A percentile compares a stretch with the other conserved stretches of the same genome.
Evolutionary conservation across 1,140 invertebrate genomes (phyloP).

Genomic region (Musca domestica): DNA sequence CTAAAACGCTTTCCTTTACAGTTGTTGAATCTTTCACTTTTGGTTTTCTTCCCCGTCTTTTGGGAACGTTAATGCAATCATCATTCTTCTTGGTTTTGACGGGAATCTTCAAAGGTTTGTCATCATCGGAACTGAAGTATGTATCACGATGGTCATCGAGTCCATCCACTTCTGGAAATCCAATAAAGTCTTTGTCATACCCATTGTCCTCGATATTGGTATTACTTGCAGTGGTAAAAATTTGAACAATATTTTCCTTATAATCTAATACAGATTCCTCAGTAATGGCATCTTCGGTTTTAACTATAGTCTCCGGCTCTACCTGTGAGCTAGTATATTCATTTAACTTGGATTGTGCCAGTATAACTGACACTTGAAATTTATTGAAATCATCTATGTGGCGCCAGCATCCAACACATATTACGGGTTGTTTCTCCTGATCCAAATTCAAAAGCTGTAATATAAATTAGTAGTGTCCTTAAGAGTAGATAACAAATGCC

Average conservation of each 20-base stretch:
- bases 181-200: too few species aligned
- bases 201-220: too few species aligned
- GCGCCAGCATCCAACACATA: not conserved
- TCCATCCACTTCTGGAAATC: too few species aligned
- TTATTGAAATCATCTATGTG: slow-evolving; percentile 6
- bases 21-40: not conserved
- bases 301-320: too few species aligned
- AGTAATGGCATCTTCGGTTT: too few species aligned
- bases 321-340: too few species aligned
- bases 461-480: not conserved
- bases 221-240: too few species aligned
- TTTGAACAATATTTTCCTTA: too few species aligned
- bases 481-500: not conserved
- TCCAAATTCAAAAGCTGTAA: not conserved
- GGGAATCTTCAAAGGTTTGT: not conserved
- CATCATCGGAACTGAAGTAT: slow-evolving; percentile 14
- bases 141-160: not conserved
- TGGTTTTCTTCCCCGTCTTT: not conserved
- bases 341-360: not conserved
- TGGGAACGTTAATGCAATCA: not conserved
- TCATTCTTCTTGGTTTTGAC: not conserved
- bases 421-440: not conserved
- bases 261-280: too few species aligned
- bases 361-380: not conserved
- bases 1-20: too few species aligned